Conservation (phyloP, 35 echinoderm and acorn worm species). For the Amphiura filiformis region DNA sequence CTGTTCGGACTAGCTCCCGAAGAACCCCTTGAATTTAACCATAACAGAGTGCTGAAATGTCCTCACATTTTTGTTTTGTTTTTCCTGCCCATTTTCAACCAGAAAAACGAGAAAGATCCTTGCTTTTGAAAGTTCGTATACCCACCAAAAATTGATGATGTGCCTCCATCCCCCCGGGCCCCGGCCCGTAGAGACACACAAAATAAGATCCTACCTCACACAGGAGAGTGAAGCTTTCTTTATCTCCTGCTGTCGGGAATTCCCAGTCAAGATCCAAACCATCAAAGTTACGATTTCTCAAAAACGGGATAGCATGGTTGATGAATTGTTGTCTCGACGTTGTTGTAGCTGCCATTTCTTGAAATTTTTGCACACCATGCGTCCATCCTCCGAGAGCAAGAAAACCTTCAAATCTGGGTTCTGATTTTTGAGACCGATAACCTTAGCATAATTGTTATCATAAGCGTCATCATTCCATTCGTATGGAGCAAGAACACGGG, state of each 20-base stretch:
- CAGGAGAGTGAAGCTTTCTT: not conserved
- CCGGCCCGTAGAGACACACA: too few relatives aligned
- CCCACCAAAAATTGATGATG: too few relatives aligned
- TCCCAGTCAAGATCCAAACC: conserved; percentile 43
- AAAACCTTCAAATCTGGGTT: conserved; percentile 20
- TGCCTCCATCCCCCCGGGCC: too few relatives aligned
- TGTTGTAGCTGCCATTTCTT: conserved; percentile 19
- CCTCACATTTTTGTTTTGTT: too few relatives aligned
- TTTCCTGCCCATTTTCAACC: too few relatives aligned
- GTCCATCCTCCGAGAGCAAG: conserved; percentile 34
- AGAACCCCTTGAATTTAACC: too few relatives aligned
- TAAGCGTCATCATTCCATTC: conserved; percentile 58
- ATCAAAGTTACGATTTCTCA: conserved; percentile 23
- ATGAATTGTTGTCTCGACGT: conserved; percentile 15
- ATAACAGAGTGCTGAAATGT: too few relatives aligned
- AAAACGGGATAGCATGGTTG: not conserved
- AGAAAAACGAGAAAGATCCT: too few relatives aligned
- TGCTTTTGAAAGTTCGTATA: too few relatives aligned
- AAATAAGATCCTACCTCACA: conserved; percentile 26
- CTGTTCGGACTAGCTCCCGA: too few relatives aligned
- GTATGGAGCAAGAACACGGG: not conserved
- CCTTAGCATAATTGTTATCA: conserved; percentile 29
- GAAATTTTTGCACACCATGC: conserved; percentile 20
- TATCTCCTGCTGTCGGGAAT: conserved; percentile 30
- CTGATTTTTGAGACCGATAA: conserved; percentile 14